Evolutionary conservation across 2,797 vertebrate genomes (phyloP).

Genomic region (Holocentrus rufus): DNA sequence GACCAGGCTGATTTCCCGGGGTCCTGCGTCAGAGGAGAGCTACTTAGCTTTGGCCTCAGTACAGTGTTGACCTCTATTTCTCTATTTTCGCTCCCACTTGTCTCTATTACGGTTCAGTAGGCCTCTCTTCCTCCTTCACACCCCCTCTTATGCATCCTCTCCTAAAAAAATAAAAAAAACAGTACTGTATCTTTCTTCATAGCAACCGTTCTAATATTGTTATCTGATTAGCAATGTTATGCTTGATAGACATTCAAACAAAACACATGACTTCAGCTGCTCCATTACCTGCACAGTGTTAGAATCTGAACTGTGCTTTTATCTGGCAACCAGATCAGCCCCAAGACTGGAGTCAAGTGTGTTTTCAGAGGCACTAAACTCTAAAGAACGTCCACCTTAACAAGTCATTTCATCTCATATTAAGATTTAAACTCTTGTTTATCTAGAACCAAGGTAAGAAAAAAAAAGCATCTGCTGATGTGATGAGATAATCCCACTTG

Average conservation of each 20-base stretch:
- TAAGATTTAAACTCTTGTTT: too few species aligned
- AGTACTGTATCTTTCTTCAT: slow-evolving; percentile 14
- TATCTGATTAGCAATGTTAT: slow-evolving; percentile 38
- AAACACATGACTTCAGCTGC: slow-evolving; percentile 17
- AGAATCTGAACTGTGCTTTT: slow-evolving; percentile 18
- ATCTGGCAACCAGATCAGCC: slow-evolving; percentile 21
- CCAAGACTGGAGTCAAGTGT: neutral
- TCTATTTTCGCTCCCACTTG: slow-evolving; percentile 16
- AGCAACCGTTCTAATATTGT: slow-evolving; percentile 28
- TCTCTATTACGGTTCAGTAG: slow-evolving; percentile 6
- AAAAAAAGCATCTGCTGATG: too few species aligned
- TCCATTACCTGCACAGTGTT: slow-evolving; percentile 30
- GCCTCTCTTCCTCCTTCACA: neutral
- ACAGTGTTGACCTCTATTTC: slow-evolving; percentile 13
- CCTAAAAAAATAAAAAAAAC: slow-evolving; percentile 8
- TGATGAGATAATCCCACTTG: too few species aligned
- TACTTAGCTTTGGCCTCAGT: slow-evolving; percentile 10
- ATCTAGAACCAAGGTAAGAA: too few species aligned
- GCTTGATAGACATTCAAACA: slow-evolving; percentile 18
- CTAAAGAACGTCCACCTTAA: too few species aligned
- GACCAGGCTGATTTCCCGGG: slow-evolving; percentile 25
- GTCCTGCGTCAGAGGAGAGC: slow-evolving; percentile 33
- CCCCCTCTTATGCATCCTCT: slow-evolving; percentile 26
- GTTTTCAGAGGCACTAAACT: neutral
- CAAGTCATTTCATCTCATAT: too few species aligned